These are phyloP conservation scores for Chaetodon auriga DNA, from an alignment of 2,113 vertebrate species.

Conservation along the genomic window DNA sequence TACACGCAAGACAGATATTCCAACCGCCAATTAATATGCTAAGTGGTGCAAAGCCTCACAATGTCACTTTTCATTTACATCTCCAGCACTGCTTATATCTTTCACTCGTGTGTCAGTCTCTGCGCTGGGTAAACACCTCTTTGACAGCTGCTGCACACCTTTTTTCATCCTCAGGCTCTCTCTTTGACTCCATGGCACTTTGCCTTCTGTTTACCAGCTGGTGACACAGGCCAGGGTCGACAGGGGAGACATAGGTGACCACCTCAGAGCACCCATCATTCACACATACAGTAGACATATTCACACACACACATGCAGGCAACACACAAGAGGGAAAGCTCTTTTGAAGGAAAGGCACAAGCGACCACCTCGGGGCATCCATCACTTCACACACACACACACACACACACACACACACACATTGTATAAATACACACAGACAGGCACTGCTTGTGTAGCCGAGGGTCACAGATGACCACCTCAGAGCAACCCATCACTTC, in stretches of 20 bases:
- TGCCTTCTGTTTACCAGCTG: conserved; percentile 52
- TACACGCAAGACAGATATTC: conserved; percentile 49
- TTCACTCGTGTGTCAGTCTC: conserved; percentile 54
- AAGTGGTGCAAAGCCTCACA: conserved; percentile 72
- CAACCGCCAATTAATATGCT: conserved; percentile 69
- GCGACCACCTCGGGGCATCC: conserved; percentile 42
- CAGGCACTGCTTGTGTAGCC: conserved; percentile 51
- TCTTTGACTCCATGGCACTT: conserved; percentile 31
- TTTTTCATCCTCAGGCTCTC: conserved; percentile 11
- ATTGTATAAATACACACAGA: conserved; percentile 56
- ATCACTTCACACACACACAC: conserved; percentile 55
- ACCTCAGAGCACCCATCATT: conserved; percentile 57
- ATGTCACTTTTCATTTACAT: conserved; percentile 80
- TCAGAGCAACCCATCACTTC: conserved; percentile 54
- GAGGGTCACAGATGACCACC: conserved; percentile 66
- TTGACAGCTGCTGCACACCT: conserved; percentile 66
- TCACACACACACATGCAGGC: background rate
- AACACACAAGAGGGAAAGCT: conserved; percentile 15
- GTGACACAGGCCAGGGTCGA: conserved; percentile 46
- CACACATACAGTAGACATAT: conserved; percentile 19
- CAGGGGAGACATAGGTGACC: conserved; percentile 54
- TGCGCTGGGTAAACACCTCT: conserved; percentile 58
- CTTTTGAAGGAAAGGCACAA: conserved; percentile 17
- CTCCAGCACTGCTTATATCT: conserved; percentile 57
- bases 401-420: conserved; percentile 37